phyloP scores from a whole-genome alignment of 2,113 vertebrate genomes.

The Brachyistius frenatus region DNA sequence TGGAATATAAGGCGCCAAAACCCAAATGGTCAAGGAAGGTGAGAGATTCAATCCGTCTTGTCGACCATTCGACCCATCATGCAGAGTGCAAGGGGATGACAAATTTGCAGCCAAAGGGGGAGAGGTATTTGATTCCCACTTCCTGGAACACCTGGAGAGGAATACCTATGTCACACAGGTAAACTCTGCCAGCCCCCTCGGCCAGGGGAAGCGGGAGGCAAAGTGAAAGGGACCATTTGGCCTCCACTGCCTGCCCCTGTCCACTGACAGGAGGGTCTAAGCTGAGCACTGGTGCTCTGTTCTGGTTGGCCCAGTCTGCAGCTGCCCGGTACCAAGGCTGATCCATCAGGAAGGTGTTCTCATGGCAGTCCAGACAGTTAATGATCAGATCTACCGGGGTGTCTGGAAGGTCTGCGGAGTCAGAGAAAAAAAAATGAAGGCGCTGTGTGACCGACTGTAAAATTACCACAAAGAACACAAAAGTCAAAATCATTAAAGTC shows the following conservation, averaged over 20 bases:
- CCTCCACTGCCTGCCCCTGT: constrained; percentile 91
- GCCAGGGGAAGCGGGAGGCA: constrained; percentile 92
- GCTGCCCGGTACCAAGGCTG: constrained; percentile 97
- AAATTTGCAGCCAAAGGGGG: constrained; percentile 98
- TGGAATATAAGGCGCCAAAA: constrained; percentile 57
- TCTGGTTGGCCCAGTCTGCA: constrained; percentile 97
- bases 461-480: not conserved
- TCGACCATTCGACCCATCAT: constrained; percentile 68
- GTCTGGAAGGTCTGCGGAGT: constrained; percentile 90
- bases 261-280: constrained; percentile 93
- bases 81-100: constrained; percentile 96
- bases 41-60: constrained; percentile 30
- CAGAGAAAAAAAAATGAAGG: not conserved
- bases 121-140: constrained; percentile 96
- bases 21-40: constrained; percentile 46
- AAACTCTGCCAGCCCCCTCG: constrained; percentile 92
- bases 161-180: constrained; percentile 96
- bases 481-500: not conserved
- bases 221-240: constrained; percentile 96
- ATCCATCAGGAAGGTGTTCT: constrained; percentile 94
- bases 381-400: constrained; percentile 97
- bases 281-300: constrained; percentile 94
- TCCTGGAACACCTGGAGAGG: constrained; percentile 96
- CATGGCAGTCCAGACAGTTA: constrained; percentile 97
- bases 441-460: not conserved